phyloP scores from a whole-genome alignment of 1,140 invertebrate species.

The Caenorhabditis remanei region DNA sequence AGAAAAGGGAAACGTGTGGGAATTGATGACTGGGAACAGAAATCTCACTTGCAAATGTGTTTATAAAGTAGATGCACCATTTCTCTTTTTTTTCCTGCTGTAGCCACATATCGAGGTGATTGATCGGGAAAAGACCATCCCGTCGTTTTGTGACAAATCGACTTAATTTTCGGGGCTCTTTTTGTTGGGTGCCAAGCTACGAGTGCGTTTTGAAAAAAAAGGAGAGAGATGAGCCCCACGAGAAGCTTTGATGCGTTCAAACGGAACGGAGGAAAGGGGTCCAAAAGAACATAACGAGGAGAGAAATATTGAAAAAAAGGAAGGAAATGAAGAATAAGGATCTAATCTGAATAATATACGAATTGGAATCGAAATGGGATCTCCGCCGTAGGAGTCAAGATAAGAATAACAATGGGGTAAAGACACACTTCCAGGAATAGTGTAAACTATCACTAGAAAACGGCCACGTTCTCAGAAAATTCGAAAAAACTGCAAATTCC shows the following conservation, averaged over 20 bases:
- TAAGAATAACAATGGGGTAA: too few species aligned
- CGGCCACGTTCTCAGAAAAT: too few species aligned
- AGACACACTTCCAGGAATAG: too few species aligned
- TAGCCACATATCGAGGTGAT: not conserved
- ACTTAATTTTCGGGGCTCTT: not conserved
- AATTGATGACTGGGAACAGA: not conserved
- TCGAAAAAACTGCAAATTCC: too few species aligned
- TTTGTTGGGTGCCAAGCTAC: not conserved
- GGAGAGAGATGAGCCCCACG: not conserved
- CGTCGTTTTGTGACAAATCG: not conserved
- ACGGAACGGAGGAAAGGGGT: not conserved
- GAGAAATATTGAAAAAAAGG: not conserved
- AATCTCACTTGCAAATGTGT: conserved; percentile 47
- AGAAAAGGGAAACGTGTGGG: conserved; percentile 4
- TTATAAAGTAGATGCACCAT: not conserved
- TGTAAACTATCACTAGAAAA: too few species aligned
- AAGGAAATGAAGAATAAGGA: not conserved
- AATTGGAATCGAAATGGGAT: too few species aligned
- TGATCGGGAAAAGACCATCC: not conserved
- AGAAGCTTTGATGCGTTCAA: not conserved
- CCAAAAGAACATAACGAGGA: not conserved
- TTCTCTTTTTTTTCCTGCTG: not conserved
- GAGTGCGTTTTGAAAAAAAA: not conserved
- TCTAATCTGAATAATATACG: too few species aligned
- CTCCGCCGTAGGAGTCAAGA: too few species aligned